Conservation (phyloP, 64 coral and sea anemone genomes). For the Montipora capricornis region DNA sequence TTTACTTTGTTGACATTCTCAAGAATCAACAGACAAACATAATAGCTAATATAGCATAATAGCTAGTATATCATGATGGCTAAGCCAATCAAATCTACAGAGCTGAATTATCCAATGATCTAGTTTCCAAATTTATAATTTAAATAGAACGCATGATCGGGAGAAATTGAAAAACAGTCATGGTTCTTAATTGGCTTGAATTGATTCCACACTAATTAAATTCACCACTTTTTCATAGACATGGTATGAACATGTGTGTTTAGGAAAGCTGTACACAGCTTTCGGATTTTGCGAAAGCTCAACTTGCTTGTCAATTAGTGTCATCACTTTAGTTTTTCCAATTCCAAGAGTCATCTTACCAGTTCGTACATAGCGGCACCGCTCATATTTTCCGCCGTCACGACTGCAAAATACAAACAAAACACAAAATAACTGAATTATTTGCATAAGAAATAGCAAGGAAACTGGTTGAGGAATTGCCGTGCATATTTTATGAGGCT, state of each 20-base stretch:
- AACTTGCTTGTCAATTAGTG: not conserved
- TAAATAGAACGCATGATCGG: too few species aligned
- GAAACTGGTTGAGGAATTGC: slow-evolving; percentile 43
- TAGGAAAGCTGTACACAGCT: not conserved
- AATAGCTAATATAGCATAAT: too few species aligned
- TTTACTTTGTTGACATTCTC: not conserved
- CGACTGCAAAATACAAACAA: slow-evolving; percentile 72
- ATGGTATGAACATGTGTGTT: too few species aligned
- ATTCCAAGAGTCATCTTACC: slow-evolving; percentile 62
- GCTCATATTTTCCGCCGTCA: slow-evolving; percentile 98
- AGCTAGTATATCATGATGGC: too few species aligned
- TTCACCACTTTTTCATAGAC: too few species aligned
- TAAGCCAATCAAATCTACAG: too few species aligned
- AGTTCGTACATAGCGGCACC: slow-evolving; percentile 99
- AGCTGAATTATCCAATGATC: too few species aligned
- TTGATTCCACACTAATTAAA: too few species aligned
- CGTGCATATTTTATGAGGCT: slow-evolving; percentile 19
- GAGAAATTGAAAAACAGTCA: too few species aligned
- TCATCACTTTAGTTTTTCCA: not conserved
- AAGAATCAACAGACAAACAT: too few species aligned
- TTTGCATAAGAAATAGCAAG: not conserved
- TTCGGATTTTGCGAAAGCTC: not conserved
- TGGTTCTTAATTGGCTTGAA: too few species aligned
- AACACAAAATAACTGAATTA: not conserved
- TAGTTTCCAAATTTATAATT: too few species aligned